Evolutionary conservation across 2,113 vertebrate species (phyloP), one percentile per base, ranked within the genome.

Genomic region (Pyxicephalus adspersus): DNA sequence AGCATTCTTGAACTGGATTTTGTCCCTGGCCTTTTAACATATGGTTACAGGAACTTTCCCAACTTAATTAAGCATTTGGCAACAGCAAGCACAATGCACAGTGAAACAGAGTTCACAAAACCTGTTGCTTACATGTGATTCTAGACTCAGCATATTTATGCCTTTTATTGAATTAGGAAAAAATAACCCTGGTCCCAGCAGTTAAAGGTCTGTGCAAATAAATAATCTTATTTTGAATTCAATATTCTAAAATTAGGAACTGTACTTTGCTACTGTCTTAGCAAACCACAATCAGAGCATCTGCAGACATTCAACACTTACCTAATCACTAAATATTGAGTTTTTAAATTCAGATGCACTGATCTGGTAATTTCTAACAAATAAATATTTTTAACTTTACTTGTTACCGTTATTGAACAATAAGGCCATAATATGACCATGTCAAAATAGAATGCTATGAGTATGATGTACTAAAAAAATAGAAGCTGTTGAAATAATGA

Each of bases 41-140:
- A 57, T 78, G 76, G 3, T 57, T 58, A 4, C 52, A 58, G 29
- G 57, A 68, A 34, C 52, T 67, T 78, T 79, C 61, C 54, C 45
- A 64, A 29, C 45, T 54, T 77, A 77, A 77, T 77, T 77, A 77
- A 25, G 19, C 75, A 77, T 45, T 77, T 77, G 75, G 75, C 75
- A 77, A 65, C 61, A 45, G 50, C 45, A 22, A 51, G 60, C 61
- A 31, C 61, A 65, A 77, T 65, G 61, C 20, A 52, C 60, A 54
- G 64, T 13, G 52, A 77, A 28, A 61, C 11, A 54, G 20, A 50
- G 18, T 64, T 54, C 23, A 28, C 9, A 65, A 64, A 77, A 77
- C 61, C 50, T 50, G 57, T 23, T 77, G 75, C 52, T 54, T 65
- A 77, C 61, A 64, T 77, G 28, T 65, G 45, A 51, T 64, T 77